phyloP scores from a whole-genome alignment of 2,797 vertebrate genomes.

The Bovichtus diacanthus region DNA sequence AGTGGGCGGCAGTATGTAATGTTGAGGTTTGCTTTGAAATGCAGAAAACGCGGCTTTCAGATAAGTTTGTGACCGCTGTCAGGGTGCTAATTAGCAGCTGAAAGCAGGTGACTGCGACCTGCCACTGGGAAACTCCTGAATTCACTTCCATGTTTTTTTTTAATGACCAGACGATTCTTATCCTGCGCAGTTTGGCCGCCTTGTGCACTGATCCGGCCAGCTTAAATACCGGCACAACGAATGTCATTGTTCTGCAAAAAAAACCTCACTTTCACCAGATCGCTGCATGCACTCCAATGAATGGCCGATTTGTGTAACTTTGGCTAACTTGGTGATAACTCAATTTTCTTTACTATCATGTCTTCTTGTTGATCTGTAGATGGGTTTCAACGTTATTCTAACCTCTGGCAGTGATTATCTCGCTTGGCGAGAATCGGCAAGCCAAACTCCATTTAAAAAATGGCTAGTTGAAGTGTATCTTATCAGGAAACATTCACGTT shows the following conservation, averaged over 20 bases:
- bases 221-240: background rate
- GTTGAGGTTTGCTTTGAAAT: background rate
- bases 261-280: background rate
- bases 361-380: background rate
- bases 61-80: background rate
- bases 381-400: background rate
- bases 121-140: too few species aligned
- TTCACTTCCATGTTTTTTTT: background rate
- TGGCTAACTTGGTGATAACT: background rate
- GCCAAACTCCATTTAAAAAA: too few species aligned
- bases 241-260: too few species aligned
- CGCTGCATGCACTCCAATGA: background rate
- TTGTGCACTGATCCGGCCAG: background rate
- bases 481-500: too few species aligned
- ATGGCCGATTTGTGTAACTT: background rate
- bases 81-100: constrained; percentile 18
- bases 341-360: background rate
- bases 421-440: background rate
- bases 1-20: rapidly evolving
- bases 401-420: background rate
- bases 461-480: too few species aligned
- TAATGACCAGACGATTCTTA: too few species aligned
- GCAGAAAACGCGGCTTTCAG: background rate
- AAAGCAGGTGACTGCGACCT: constrained; percentile 44
- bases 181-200: background rate